Conservation (phyloP, 2,113 vertebrate species). For the Dolichallabes microphthalmus region DNA sequence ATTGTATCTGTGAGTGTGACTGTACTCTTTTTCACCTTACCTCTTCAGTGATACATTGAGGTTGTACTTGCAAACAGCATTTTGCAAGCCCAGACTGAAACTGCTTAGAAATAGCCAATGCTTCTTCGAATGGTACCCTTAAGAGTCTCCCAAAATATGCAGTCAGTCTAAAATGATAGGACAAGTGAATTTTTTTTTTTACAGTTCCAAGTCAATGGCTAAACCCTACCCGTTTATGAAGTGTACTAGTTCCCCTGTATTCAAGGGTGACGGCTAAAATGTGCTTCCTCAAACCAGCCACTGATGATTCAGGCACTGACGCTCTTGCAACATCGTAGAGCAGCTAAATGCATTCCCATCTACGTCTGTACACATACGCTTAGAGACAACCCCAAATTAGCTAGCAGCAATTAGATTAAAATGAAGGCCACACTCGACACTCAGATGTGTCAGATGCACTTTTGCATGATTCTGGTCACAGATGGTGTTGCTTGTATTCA, state of each 20-base stretch:
- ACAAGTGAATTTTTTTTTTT: background rate
- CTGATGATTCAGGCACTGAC: background rate
- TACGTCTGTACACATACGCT: background rate
- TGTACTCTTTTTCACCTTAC: constrained; percentile 21
- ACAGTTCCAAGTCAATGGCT: background rate
- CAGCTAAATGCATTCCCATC: background rate
- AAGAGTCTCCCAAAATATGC: constrained; percentile 47
- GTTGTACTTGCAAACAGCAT: constrained; percentile 48
- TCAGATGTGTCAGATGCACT: background rate
- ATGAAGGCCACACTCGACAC: background rate
- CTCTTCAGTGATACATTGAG: constrained; percentile 45
- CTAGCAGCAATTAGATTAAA: background rate
- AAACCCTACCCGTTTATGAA: background rate
- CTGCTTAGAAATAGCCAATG: constrained; percentile 12
- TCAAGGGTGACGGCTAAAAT: background rate
- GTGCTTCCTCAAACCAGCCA: background rate
- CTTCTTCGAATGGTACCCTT: constrained; percentile 41
- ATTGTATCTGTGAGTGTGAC: background rate
- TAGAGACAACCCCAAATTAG: background rate
- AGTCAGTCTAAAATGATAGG: constrained; percentile 38
- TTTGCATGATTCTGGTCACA: background rate
- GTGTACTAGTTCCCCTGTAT: too few species aligned
- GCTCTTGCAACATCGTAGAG: background rate
- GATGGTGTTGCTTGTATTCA: background rate
- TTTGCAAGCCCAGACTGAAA: constrained; percentile 51